phyloP scores from a whole-genome alignment of 2,888 invertebrate genomes.

The Tinea trinotella region DNA sequence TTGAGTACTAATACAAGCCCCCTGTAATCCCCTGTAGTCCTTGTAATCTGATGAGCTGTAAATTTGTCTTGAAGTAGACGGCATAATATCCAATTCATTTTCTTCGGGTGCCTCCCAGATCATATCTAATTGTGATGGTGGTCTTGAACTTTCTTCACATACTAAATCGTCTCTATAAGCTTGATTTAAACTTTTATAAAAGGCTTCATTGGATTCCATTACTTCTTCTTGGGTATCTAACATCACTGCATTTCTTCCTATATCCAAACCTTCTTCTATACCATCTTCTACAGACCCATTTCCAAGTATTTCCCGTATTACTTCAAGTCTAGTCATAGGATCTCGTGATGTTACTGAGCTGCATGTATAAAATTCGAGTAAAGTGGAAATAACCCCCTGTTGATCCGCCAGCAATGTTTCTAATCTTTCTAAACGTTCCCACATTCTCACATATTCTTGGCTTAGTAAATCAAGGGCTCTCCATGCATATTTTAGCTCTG shows the following conservation, averaged over 20 bases:
- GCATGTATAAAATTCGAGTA: constrained; percentile 83
- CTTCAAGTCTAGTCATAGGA: constrained; percentile 68
- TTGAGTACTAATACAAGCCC: constrained; percentile 82
- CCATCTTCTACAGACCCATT: constrained; percentile 78
- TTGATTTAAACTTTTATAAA: constrained; percentile 89
- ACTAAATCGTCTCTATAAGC: constrained; percentile 87
- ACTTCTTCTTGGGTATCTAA: constrained; percentile 58
- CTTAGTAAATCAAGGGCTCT: constrained; percentile 90
- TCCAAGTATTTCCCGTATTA: constrained; percentile 76
- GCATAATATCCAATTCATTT: constrained; percentile 70
- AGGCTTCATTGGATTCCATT: constrained; percentile 87
- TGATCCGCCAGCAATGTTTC: constrained; percentile 91
- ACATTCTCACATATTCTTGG: constrained; percentile 94
- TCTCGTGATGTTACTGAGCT: constrained; percentile 63
- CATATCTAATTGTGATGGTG: constrained; percentile 84
- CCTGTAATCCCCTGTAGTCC: constrained; percentile 78
- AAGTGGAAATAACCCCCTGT: constrained; percentile 90
- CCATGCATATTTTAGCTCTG: constrained; percentile 94
- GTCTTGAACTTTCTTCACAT: constrained; percentile 74
- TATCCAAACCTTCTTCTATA: constrained; percentile 76
- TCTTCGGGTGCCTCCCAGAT: constrained; percentile 91
- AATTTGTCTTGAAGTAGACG: constrained; percentile 73
- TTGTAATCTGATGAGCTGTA: constrained; percentile 85
- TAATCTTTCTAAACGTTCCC: constrained; percentile 90
- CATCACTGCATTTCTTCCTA: constrained; percentile 53